Base-by-base conservation (phyloP, 2,797 vertebrate genomes). In the Sebastes taczanowskii region DNA sequence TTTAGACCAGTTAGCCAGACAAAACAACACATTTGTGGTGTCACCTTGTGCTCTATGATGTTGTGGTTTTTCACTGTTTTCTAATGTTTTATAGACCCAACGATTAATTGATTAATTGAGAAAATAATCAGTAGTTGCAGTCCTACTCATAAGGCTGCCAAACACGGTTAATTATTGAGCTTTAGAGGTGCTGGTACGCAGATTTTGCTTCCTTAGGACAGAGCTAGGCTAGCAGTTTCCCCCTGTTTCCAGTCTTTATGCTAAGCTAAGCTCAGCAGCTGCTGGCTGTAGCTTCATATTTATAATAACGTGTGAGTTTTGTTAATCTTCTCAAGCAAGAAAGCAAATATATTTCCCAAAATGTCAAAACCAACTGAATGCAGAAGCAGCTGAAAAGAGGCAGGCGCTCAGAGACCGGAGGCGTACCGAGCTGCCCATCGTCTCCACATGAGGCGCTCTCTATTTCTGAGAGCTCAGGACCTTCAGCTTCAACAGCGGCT, bases 341-440 rank as follows among this genome's bases (percentile, higher is more conserved):
- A 72, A 27, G 25, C 6, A 0, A 61, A 42, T 23, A 8, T 14
- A 62, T 75, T 65, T 72, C 35, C 71, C 78, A 74, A 65, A 63
- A 53, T 9, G 25, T 78, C 55, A 25, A 11, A 66, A 73, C 56
- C 4, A 55, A 46, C 53, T 30, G 20, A 22, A 83, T 4, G 66
- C 79, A 66, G n/a, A 81, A 84, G 83, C 71, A 53, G 82, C 74
- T 62, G 76, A 34, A 62, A 60, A 56, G 73, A 13, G 52, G 55
- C 8, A 11, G 30, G 29, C 1, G 63, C 22, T 63, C 5, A 32
- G 4, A 16, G 42, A 7, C 53, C 7, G 38, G 52, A 46, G 82
- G 70, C 68, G 3, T 93, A 94, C 90, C 93, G 0, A 65, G 79
- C 67, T 77, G 87, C 68, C 81, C 91, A 83, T 87, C 81, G n/a